A percentile compares a stretch with the other conserved stretches of the same genome.
phyloP scores from a whole-genome alignment of 2,888 invertebrate species.

The Morpho deidamia region DNA sequence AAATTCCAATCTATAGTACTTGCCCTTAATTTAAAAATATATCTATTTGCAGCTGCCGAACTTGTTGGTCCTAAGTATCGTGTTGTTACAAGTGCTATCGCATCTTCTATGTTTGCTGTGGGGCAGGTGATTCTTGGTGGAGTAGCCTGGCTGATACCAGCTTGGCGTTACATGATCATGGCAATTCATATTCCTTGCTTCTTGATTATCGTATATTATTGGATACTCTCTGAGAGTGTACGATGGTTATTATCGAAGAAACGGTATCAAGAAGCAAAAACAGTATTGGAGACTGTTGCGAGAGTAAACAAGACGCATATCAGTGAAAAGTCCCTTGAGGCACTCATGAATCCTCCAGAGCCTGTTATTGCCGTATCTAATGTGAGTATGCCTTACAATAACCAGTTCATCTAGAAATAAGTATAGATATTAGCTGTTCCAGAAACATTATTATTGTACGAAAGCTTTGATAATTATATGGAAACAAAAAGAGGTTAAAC shows the following conservation, averaged over 20 bases:
- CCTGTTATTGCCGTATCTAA: not conserved
- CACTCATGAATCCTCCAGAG: constrained; percentile 9
- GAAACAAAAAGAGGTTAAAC: too few species aligned
- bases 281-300: constrained; percentile 39
- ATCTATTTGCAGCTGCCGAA: constrained; percentile 68
- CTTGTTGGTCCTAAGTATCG: constrained; percentile 85
- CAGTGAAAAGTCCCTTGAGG: constrained; percentile 15
- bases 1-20: too few species aligned
- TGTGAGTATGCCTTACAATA: not conserved
- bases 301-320: constrained; percentile 15
- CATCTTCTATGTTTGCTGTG: constrained; percentile 84
- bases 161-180: constrained; percentile 83
- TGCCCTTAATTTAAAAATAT: too few species aligned
- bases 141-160: constrained; percentile 81
- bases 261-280: constrained; percentile 78
- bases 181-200: constrained; percentile 83
- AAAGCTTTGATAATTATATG: too few species aligned
- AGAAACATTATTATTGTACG: too few species aligned
- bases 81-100: constrained; percentile 82
- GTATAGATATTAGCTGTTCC: too few species aligned
- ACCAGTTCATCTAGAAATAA: too few species aligned
- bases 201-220: constrained; percentile 81
- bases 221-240: constrained; percentile 81
- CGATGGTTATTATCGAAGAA: constrained; percentile 86
- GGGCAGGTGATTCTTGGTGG: constrained; percentile 83